Evolutionary conservation across 30 jellyfish, hydroid and myxozoan genomes (phyloP), one percentile per base, ranked within the genome.

Genomic region (Nemopilema nomurai): DNA sequence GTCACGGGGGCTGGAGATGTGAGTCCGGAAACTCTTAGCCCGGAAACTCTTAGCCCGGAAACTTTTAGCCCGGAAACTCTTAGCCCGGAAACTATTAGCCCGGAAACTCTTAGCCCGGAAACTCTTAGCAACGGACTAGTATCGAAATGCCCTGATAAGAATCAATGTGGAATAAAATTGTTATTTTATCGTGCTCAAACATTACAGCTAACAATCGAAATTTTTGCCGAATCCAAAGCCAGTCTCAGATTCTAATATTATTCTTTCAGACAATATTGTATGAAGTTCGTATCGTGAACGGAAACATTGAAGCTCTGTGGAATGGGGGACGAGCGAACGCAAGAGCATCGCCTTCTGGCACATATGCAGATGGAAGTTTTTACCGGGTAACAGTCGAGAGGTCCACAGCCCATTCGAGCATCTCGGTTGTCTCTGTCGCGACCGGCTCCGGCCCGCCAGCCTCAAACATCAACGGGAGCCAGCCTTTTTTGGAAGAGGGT

Each of bases 361-460:
- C 87, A 24, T 84, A 84, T 84, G 81, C 93, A 8, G 93, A 84
- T 74, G 93, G 93, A 17, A 84, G 74, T 24, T 16, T 50, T 0
- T 84, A 84, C 68, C 73, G 69, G 28, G 77, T 74, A 41, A 66
- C 63, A 28, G 24, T 74, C 18, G 79, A 69, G 8, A 77, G 87
- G 21, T 72, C 87, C 25, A 49, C 76, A 0, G 62, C 65, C 20
- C 87, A 75, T 50, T 30, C 74, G 64, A 31, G 30, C 4, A 66
- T 84, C 23, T 41, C 82, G 1, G 93, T 74, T 19, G 71, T 67
- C 32, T 73, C 87, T 20, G 87, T 83, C 0, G 80, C 87, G 20
- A 84, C 57, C 26, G 93, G 87, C 8, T 33, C 83, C 17, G 87
- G 87, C 1, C 76, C 84, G n/a, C 68, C 76, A 0, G 77, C 82